Base-by-base conservation (phyloP, 2,113 vertebrate genomes). In the Cebidichthys violaceus region DNA sequence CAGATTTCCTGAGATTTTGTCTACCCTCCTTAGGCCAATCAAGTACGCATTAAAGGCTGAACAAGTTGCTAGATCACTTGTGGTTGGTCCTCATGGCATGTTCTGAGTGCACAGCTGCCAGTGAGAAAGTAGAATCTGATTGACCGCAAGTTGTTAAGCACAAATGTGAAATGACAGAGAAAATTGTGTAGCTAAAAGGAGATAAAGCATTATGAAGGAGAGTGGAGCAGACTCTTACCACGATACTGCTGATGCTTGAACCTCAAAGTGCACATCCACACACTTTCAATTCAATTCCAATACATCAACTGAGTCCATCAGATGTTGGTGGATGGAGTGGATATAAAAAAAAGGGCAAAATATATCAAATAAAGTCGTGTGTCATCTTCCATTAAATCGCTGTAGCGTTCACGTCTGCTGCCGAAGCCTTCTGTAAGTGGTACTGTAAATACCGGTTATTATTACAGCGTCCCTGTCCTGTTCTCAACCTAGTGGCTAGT, bases 171-270 rank as follows among this genome's bases (percentile, higher is more conserved):
- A 37, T 20, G 4, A 31, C 14, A n/a, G 4, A 20, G 39, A 47
- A 7, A 20, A 31, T 33, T 22, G 47, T 24, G 47, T 71, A 60
- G 60, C 33, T 43, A 27, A 77, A 70, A 37, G 45, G 62, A 79
- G 64, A 74, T 57, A 79, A 81, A 81, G 67, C 62, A 74, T 47
- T 17, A 35, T 60, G n/a, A 75, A 13, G 17, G 18, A 39, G 29
- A 35, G 47, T 4, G 29, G 20, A 45, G 43, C 14, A 20, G 29
- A 66, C n/a, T 74, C 60, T 54, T 27, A n/a, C 31, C 15, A 43
- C 60, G 47, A 18, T 47, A 60, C 75, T 75, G 70, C 64, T 84
- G 70, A 74, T 60, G 54, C 79, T 67, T 37, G 47, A 61, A 52
- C 22, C 22, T 52, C 17, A 39, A 52, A 75, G n/a, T 72, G 31